phyloP scores from a whole-genome alignment of 2,888 invertebrate genomes.

The Hemaris fuciformis region DNA sequence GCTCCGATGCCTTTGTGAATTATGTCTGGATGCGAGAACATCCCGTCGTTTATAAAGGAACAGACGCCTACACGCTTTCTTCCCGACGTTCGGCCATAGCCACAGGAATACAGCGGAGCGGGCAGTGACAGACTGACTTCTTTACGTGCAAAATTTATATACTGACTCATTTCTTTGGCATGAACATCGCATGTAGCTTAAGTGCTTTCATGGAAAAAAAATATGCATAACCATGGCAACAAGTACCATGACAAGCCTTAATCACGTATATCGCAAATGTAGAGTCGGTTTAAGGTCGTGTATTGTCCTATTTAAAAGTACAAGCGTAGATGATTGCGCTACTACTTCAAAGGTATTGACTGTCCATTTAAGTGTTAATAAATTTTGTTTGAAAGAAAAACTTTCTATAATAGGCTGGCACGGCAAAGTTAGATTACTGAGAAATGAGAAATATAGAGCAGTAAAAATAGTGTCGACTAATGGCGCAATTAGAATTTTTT shows the following conservation, averaged over 20 bases:
- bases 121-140: background rate
- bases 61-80: slow-evolving; percentile 62
- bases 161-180: background rate
- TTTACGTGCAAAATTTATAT: background rate
- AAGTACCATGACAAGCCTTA: background rate
- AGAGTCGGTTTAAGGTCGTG: background rate
- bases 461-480: no score
- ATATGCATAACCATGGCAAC: slow-evolving; percentile 3
- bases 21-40: slow-evolving; percentile 48
- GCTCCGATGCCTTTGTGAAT: slow-evolving; percentile 35
- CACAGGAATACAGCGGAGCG: background rate
- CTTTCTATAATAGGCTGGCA: no score
- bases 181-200: background rate
- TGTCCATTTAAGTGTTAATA: no score
- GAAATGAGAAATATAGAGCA: no score
- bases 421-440: no score
- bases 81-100: slow-evolving; percentile 34
- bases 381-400: no score
- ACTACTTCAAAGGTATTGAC: no score
- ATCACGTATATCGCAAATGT: background rate
- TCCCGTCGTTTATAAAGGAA: slow-evolving; percentile 61
- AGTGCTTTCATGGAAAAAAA: background rate
- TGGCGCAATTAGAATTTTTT: no score
- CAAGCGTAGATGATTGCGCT: background rate
- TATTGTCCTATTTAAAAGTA: background rate